Conservation (phyloP, 2,113 vertebrate species). For the Jaculus jaculus region DNA sequence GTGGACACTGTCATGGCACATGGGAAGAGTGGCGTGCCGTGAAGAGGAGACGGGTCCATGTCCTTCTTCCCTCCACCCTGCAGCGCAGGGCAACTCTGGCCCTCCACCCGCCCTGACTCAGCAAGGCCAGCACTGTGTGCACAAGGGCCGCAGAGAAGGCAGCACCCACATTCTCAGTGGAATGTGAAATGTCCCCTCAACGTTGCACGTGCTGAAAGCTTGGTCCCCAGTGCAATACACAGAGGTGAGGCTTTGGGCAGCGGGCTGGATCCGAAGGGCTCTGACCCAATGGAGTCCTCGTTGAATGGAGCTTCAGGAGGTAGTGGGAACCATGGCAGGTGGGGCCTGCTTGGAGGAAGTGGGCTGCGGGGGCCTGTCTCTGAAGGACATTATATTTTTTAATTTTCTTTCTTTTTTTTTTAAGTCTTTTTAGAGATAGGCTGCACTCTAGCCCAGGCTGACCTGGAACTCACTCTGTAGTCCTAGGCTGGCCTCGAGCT, state of each 20-base stretch:
- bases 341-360: neutral
- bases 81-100: neutral
- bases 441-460: too few relatives aligned
- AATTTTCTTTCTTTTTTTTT: too few relatives aligned
- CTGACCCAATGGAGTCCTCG: neutral
- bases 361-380: neutral
- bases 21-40: too few relatives aligned
- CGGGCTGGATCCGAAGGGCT: neutral
- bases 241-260: neutral
- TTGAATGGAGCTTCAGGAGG: neutral
- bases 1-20: neutral
- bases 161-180: neutral
- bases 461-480: too few relatives aligned
- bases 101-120: rapidly evolving
- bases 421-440: too few relatives aligned
- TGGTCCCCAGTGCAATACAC: neutral
- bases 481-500: too few relatives aligned
- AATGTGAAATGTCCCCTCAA: neutral
- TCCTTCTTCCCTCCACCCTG: neutral
- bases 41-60: too few relatives aligned
- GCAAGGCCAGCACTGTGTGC: rapidly evolving
- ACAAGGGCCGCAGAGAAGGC: neutral
- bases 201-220: neutral
- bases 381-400: neutral
- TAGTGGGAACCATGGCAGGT: neutral